Evolutionary conservation across 2,888 invertebrate species (phyloP).

Genomic region (Drosophila algonquin): DNA sequence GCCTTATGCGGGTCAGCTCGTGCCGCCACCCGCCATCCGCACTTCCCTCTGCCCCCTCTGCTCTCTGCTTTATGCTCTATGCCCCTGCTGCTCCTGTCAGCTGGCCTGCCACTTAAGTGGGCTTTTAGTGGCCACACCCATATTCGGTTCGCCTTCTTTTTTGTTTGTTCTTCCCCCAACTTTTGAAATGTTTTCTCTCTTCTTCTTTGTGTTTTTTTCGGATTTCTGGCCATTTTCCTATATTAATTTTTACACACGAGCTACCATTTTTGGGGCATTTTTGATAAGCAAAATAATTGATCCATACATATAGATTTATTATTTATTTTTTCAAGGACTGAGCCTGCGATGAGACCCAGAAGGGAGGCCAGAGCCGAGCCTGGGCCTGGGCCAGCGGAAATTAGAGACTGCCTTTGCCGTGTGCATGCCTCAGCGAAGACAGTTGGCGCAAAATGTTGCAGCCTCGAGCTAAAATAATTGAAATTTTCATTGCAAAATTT

Average conservation of each 20-base stretch:
- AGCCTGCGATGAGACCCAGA: too few species aligned
- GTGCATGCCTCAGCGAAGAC: conserved; percentile 32
- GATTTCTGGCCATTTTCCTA: conserved; percentile 43
- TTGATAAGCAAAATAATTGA: conserved; percentile 61
- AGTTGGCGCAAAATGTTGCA: conserved; percentile 43
- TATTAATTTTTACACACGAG: conserved; percentile 62
- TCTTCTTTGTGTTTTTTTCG: neutral
- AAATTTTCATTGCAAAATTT: conserved; percentile 65
- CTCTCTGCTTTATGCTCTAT: neutral
- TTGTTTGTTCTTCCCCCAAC: conserved; percentile 31
- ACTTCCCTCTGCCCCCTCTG: neutral
- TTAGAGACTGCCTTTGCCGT: conserved; percentile 57
- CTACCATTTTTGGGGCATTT: conserved; percentile 58
- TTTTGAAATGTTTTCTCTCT: conserved; percentile 34
- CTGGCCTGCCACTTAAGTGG: conserved; percentile 55
- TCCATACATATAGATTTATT: conserved; percentile 44
- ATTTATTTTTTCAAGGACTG: conserved; percentile 33
- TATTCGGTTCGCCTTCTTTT: conserved; percentile 20
- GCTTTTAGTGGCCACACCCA: conserved; percentile 49
- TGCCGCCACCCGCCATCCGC: neutral
- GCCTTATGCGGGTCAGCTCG: conserved; percentile 39
- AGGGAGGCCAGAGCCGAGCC: neutral
- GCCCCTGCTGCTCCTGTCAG: conserved; percentile 27
- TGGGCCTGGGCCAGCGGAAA: conserved; percentile 51
- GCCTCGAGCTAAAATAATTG: conserved; percentile 73